Conservation (phyloP, 1,140 invertebrate genomes). For the Drosophila malerkotliana region DNA sequence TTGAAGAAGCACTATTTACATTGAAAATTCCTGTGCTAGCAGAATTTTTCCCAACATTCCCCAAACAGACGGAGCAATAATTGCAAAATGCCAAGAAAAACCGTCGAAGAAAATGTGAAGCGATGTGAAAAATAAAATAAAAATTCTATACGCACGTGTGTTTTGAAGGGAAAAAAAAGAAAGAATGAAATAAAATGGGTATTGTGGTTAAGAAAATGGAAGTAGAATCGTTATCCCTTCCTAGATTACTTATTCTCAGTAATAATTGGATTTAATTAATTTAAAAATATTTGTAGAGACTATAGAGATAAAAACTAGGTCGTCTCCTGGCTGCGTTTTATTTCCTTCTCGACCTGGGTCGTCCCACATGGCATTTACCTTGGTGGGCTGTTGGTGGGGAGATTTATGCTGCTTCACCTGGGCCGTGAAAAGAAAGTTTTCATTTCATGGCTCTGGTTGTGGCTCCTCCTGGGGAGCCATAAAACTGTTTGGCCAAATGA, state of each 20-base stretch:
- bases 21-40: constrained; percentile 38
- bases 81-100: constrained; percentile 60
- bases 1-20: constrained; percentile 44
- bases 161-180: neutral
- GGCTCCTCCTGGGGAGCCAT: constrained; percentile 31
- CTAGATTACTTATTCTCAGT: too few relatives aligned
- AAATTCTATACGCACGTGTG: constrained; percentile 13
- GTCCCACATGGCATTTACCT: too few relatives aligned
- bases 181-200: neutral
- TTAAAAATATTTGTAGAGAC: neutral
- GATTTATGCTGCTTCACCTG: constrained; percentile 26
- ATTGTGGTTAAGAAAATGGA: neutral
- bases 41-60: constrained; percentile 43
- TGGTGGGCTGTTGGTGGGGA: constrained; percentile 2
- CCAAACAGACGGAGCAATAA: constrained; percentile 46
- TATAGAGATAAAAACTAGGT: constrained; percentile 25
- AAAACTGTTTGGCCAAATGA: constrained; percentile 48
- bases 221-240: neutral
- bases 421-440: constrained; percentile 45
- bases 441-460: neutral
- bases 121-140: constrained; percentile 4
- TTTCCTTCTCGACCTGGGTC: neutral
- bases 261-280: constrained; percentile 36
- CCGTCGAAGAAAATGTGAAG: constrained; percentile 24
- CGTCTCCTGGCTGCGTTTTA: constrained; percentile 8